Evolutionary conservation across 2,888 invertebrate species (phyloP), one percentile per base, ranked within the genome.

Genomic region (Galerucella calmariensis): DNA sequence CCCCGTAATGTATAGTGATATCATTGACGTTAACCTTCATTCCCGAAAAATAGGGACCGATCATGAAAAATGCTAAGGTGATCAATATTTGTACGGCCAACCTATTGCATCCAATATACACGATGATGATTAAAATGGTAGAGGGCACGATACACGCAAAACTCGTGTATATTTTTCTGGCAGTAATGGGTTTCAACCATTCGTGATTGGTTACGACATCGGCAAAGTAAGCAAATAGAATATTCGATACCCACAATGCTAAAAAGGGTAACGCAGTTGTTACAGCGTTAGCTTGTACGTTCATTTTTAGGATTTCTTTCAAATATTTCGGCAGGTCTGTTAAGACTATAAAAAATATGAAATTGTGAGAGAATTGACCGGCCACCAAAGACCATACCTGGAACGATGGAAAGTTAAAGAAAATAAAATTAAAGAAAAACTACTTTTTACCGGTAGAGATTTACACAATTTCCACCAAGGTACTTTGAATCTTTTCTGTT

Each of bases 311-410:
- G 2, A 92, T 90, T 72, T 91, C 91, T 48, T 89, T 90, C 90
- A 92, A 90, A 85, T 92, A 92, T 77, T 91, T 91, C 0, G 92
- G 92, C 9, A 92, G 86, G 81, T 92, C 91, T 0, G 91, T 92
- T 53, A 92, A 89, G 88, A 92, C 90, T 2, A 91, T 91, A 83
- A 91, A 92, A 81, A 91, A 90, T 5, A 91, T 91, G 89, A 91
- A 92, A 80, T 91, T 91, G 83, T 92, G 92, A 9, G 90, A 90
- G 78, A 90, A 88, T 88, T 93, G 92, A 77, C 93, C 94, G 65
- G 90, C 90, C 14, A 93, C 90, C 20, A 94, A 69, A 1, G 79
- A 81, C 80, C 78, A 81, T 35, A 75, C 72, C 24, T 79, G 76
- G n/a, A 75, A 72, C 14, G n/a, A 44, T 44, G 5, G 20, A 67